Conservation (phyloP, 2,797 vertebrate genomes). For the Lates japonicus region DNA sequence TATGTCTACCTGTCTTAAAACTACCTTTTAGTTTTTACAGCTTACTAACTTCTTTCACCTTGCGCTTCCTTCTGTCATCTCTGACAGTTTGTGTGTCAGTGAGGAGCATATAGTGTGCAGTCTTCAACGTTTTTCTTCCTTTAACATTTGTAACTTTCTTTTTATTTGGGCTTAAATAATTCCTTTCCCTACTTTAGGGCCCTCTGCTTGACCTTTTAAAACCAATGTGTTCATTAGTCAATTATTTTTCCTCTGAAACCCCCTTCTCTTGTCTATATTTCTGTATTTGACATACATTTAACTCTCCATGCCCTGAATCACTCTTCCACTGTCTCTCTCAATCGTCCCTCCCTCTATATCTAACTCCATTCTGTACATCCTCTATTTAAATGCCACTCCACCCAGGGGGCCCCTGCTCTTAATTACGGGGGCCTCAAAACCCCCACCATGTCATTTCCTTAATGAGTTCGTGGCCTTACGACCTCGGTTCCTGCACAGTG, state of each 20-base stretch:
- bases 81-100: background rate
- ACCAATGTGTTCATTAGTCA: background rate
- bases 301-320: constrained; percentile 19
- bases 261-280: constrained; percentile 32
- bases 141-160: no score
- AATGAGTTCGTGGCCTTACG: constrained; percentile 79
- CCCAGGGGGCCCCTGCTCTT: constrained; percentile 67
- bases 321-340: constrained; percentile 6
- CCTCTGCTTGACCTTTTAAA: constrained; percentile 10
- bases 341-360: constrained; percentile 23
- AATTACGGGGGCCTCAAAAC: constrained; percentile 76
- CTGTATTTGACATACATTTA: constrained; percentile 54
- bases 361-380: constrained; percentile 46
- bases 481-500: constrained; percentile 66
- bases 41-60: background rate
- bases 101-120: no score
- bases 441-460: constrained; percentile 70
- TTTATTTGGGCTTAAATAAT: background rate
- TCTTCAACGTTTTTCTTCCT: no score
- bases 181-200: background rate
- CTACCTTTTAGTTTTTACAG: background rate
- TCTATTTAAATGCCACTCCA: constrained; percentile 78
- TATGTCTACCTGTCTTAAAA: background rate
- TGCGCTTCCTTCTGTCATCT: constrained; percentile 3
- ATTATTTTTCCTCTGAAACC: background rate